Conservation (phyloP, 2,888 invertebrate genomes). For the Eubasilissa splendida region DNA sequence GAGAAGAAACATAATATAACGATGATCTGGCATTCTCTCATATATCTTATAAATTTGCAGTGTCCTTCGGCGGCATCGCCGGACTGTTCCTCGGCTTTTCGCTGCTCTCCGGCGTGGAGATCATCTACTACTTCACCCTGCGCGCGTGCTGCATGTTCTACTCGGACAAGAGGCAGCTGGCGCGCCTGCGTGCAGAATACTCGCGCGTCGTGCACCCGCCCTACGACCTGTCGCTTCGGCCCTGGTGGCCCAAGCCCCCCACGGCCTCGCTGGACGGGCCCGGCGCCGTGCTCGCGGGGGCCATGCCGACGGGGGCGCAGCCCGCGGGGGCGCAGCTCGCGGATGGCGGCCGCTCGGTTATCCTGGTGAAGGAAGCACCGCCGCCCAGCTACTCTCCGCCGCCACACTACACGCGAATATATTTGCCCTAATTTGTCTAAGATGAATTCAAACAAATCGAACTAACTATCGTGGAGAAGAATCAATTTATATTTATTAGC, state of each 20-base stretch:
- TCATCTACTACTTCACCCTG: constrained; percentile 84
- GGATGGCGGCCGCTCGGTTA: background rate
- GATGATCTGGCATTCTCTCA: background rate
- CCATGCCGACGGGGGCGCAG: constrained; percentile 9
- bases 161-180: constrained; percentile 69
- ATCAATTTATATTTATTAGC: no score
- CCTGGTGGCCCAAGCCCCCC: constrained; percentile 58
- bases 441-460: no score
- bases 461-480: no score
- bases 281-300: constrained; percentile 51
- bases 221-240: constrained; percentile 68
- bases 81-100: constrained; percentile 84
- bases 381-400: constrained; percentile 54
- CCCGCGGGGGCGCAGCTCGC: background rate
- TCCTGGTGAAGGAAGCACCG: constrained; percentile 50
- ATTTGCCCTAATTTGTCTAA: constrained; percentile 39
- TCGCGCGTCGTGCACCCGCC: constrained; percentile 66
- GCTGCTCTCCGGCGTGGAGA: constrained; percentile 82
- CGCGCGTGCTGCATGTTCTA: constrained; percentile 77
- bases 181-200: constrained; percentile 68
- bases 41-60: constrained; percentile 63
- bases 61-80: constrained; percentile 78
- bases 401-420: constrained; percentile 45
- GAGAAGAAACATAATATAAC: no score
- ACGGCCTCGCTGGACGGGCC: constrained; percentile 51